phyloP scores from a whole-genome alignment of 1,140 invertebrate genomes.

The Bicyclus anynana region DNA sequence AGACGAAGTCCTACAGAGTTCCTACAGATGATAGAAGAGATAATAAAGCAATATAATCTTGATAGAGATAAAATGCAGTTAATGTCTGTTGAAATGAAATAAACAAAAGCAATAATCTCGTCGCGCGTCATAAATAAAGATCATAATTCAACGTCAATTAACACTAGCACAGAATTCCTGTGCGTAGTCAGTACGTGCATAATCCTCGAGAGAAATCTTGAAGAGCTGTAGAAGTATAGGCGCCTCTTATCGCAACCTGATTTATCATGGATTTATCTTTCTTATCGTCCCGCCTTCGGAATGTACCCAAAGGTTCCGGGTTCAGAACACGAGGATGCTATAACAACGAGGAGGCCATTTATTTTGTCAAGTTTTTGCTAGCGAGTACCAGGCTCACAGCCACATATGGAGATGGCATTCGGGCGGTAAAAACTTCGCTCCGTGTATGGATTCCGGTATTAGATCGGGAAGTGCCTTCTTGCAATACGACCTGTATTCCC shows the following conservation, averaged over 20 bases:
- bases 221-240: background rate
- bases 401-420: constrained; percentile 27
- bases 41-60: background rate
- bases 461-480: background rate
- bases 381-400: constrained; percentile 23
- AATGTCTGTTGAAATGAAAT: background rate
- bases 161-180: background rate
- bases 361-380: constrained; percentile 30
- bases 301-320: constrained; percentile 19
- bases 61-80: background rate
- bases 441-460: background rate
- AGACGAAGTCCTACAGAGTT: too few species aligned
- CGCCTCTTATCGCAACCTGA: background rate
- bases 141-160: background rate
- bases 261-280: background rate
- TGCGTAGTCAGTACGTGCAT: background rate
- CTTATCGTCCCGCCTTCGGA: background rate
- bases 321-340: constrained; percentile 20
- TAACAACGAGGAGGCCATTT: constrained; percentile 12
- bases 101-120: background rate
- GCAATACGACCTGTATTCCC: background rate
- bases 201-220: background rate
- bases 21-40: too few species aligned
- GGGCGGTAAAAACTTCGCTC: constrained; percentile 17
- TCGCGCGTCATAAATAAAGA: background rate